A percentile compares a stretch with the other conserved stretches of the same genome.
phyloP scores from a whole-genome alignment of 2,888 invertebrate species.

The Ectemnius lituratus region DNA sequence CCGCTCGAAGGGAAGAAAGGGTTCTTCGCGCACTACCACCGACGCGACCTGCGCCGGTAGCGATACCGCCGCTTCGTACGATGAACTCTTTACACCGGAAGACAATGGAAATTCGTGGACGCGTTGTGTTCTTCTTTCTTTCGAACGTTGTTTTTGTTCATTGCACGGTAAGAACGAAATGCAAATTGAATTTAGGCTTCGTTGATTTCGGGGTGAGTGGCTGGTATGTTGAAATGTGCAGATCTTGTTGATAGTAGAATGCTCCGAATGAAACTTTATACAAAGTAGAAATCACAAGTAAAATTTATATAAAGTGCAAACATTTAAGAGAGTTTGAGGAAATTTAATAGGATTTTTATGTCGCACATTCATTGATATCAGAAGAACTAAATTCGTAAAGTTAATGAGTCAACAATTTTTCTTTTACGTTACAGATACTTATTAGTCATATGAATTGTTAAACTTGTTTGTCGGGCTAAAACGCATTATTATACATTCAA shows the following conservation, averaged over 20 bases:
- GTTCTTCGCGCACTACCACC: constrained; percentile 18
- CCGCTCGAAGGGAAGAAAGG: constrained; percentile 7
- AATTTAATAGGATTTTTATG: no score
- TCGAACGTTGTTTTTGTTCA: not conserved
- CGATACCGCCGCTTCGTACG: constrained; percentile 15
- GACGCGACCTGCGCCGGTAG: no score
- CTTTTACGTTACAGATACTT: no score
- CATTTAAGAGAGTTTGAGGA: not conserved
- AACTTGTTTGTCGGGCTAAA: no score
- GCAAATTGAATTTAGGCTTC: constrained; percentile 5
- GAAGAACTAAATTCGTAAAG: no score
- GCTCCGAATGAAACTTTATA: no score
- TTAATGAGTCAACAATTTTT: no score
- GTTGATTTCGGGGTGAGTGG: not conserved
- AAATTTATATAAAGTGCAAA: not conserved
- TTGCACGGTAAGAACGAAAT: not conserved
- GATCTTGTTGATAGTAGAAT: no score
- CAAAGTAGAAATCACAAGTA: no score
- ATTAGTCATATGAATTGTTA: no score
- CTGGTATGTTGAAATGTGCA: not conserved
- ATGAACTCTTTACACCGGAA: constrained; percentile 24
- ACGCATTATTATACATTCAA: no score
- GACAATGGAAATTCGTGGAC: not conserved
- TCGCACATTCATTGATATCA: no score
- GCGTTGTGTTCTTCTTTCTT: constrained; percentile 6